Evolutionary conservation across 2,888 invertebrate species (phyloP), one percentile per base, ranked within the genome.

Genomic region (Rutpela maculata): DNA sequence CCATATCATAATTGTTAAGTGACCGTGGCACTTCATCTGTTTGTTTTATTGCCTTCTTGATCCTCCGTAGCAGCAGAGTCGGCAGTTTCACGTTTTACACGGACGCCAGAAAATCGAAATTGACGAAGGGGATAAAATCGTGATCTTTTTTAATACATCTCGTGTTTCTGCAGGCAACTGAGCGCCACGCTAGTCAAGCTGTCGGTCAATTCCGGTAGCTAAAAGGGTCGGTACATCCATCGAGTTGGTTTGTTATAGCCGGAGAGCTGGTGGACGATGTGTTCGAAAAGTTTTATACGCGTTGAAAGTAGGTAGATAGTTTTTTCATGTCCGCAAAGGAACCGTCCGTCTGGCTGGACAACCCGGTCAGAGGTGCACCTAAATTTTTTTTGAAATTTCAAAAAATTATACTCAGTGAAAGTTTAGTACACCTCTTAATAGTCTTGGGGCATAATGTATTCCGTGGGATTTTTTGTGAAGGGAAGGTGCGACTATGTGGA

Each of bases 101-200:
- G 65, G 43, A 26, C 43, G 19, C 31, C 55, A 26, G 57, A 50
- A 57, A 35, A 57, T 68, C 26, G 68, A 56, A 56, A 68, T 57
- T 68, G 56, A 57, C 56, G 56, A 56, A 57, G 57, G 38, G 26
- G 56, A 68, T 56, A 31, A 60, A 57, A 50, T 73, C 79, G 76
- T 78, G 80, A 78, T 74, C 78, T 80, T 80, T 76, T 78, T 76
- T 80, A 80, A 80, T 80, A 78, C 72, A 75, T 78, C 77, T 78
- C 76, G 72, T 78, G 78, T 78, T 75, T 12, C 43, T 43, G 19
- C 43, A 43, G 43, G 43, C 38, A 43, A 15, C 26, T 26, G 9
- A 26, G 60, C 60, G 60, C 50, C 60, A 11, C 19, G 59, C 65
- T 65, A 31, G 62, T 60, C 35, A 38, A 63, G 17, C 65, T 65